Percentiles rank a stretch among this genome's conserved stretches.
Conservation (phyloP, 2,113 vertebrate species). For the Periophthalmus modestus region DNA sequence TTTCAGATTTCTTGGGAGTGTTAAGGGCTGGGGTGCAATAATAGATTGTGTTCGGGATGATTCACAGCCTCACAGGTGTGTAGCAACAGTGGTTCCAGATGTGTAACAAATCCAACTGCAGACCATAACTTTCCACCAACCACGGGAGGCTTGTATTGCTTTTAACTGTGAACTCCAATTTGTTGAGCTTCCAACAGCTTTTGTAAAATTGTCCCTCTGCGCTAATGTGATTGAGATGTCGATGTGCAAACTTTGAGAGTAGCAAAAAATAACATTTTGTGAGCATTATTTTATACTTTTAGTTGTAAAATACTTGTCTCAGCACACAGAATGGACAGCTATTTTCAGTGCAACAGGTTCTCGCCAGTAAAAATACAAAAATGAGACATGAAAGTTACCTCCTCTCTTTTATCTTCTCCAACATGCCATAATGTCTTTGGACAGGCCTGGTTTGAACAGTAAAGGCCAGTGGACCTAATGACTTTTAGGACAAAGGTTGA, state of each 20-base stretch:
- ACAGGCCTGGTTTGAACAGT: slow-evolving; percentile 42
- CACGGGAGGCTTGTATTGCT: background rate
- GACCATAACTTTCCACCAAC: background rate
- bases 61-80: slow-evolving; percentile 5
- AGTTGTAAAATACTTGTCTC: background rate
- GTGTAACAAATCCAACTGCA: slow-evolving; percentile 7
- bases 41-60: background rate
- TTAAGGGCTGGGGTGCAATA: background rate
- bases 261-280: background rate
- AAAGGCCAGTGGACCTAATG: slow-evolving; percentile 50
- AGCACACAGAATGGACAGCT: background rate
- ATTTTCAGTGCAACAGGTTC: slow-evolving; percentile 20
- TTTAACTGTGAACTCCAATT: background rate
- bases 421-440: slow-evolving; percentile 32
- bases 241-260: background rate
- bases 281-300: background rate
- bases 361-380: slow-evolving; percentile 25
- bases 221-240: background rate
- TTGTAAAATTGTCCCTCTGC: background rate
- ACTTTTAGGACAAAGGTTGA: slow-evolving; percentile 65
- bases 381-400: slow-evolving; percentile 31
- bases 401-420: slow-evolving; percentile 34
- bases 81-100: background rate
- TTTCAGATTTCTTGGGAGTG: background rate
- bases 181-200: background rate